Conservation (phyloP, 2,113 vertebrate genomes). For the Lampris incognitus region DNA sequence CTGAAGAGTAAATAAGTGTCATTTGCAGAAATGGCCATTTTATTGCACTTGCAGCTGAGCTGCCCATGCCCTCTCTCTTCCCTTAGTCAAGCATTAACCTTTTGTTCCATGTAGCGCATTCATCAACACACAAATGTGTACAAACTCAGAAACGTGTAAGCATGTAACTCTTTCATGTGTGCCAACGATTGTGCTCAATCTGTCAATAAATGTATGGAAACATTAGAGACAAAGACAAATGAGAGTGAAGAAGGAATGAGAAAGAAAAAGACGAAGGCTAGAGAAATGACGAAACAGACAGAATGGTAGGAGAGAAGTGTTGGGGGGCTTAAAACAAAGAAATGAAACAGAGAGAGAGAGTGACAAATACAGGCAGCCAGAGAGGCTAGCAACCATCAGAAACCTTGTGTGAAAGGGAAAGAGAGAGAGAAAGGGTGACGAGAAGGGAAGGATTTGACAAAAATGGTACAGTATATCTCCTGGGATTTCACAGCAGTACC, state of each 20-base stretch:
- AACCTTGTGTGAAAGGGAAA: constrained; percentile 19
- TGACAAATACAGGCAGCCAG: constrained; percentile 13
- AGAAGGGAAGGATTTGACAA: constrained; percentile 19
- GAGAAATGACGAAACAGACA: neutral
- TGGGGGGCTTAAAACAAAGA: constrained; percentile 8
- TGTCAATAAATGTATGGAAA: neutral
- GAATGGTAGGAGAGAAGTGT: constrained; percentile 11
- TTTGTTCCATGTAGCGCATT: neutral
- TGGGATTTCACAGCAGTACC: constrained; percentile 60
- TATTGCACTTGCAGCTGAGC: constrained; percentile 13
- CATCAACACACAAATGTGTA: neutral
- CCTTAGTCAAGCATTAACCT: neutral
- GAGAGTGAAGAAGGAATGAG: neutral
- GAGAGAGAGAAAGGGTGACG: constrained; percentile 16
- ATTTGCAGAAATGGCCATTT: constrained; percentile 36
- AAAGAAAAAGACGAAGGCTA: neutral
- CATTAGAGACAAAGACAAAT: neutral
- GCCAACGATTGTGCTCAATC: neutral
- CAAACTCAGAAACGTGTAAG: neutral
- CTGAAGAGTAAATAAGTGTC: constrained; percentile 38
- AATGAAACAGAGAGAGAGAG: neutral
- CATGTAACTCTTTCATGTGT: neutral
- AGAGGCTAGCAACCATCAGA: constrained; percentile 4
- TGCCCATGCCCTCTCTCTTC: neutral
- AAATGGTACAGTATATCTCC: constrained; percentile 49